Evolutionary conservation across 2,797 vertebrate genomes (phyloP), one percentile per base, ranked within the genome.

Genomic region (Ibycter americanus): DNA sequence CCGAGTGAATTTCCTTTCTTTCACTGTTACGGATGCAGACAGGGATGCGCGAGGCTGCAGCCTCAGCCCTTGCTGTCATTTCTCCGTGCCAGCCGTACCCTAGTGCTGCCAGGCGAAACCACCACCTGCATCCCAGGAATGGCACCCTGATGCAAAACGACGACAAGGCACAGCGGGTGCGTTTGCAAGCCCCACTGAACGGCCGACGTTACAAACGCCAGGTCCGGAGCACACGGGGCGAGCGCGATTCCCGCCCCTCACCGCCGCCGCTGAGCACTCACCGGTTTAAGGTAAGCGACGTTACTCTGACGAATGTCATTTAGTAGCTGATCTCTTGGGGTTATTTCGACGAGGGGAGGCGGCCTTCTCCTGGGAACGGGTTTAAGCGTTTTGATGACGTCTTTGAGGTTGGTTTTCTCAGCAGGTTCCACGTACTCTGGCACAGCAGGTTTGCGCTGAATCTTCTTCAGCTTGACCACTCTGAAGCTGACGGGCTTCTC

Each of bases 201-300:
- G 4, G 51, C 56, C 26, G 2, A 0, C 2, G 2, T 36, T 29
- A 29, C 51, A 17, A 31, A 4, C 0, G 13, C 15, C 52, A 26
- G 61, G 61, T 46, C n/a, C 3, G 1, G 73, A 34, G 27, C 17
- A 1, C 1, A 1, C 40, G 2, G 22, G 67, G 21, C 8, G 36
- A 8, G 5, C 0, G 18, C 7, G 5, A 1, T 3, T n/a, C 55
- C 54, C 87, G 73, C 51, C 61, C 54, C 58, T 63, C 21, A 0
- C 21, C 2, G 49, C 58, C 87, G 21, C 11, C 3, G 0, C 55
- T 8, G 8, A 4, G 26, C 96, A 97, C 99, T 98, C 67, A 99
- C 99, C n/a, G 99, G 94, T 98, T 99, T 99, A 16, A 99, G 99
- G 70, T 99, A 99, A 46, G 99, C 99, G 4, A 99, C 98, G 0